Evolutionary conservation across 2,797 vertebrate species (phyloP), one percentile per base, ranked within the genome.

Genomic region (Naso thynnoides): DNA sequence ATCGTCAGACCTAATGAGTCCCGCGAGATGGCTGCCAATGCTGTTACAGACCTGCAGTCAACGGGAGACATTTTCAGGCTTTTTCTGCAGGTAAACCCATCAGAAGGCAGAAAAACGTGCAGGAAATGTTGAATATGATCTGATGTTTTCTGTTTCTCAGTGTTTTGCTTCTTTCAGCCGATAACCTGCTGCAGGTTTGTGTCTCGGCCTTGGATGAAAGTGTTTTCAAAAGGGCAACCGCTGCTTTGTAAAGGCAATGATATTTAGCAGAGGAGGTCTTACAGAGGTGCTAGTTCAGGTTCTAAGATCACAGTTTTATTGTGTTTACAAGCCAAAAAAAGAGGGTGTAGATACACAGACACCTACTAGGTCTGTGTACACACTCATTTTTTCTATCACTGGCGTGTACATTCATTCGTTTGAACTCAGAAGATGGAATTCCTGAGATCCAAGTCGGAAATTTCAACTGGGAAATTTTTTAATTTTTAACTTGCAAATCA

Each of bases 1-100:
- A 88, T 84, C 48, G 55, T 45, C 58, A 31, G 73, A 31, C 76
- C 71, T 85, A 89, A 91, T 88, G 89, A 91, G 84, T 84, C 90
- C 85, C 88, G 16, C 1, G 78, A 84, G 89, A 83, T 14, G 62
- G 55, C 86, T 82, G 86, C 82, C 84, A 77, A 82, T 81, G 78
- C 75, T 81, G 80, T 85, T 86, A 84, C 8, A n/a, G 80, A 81
- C 79, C 83, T 65, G 73, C 54, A 60, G 59, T 68, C 54, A 5
- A 66, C 83, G 42, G 70, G 69, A 55, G 74, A 67, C 64, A 64
- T 77, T 53, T 67, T 62, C 52, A 57, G 29, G 38, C 1, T 39
- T 14, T 54, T 62, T 69, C 70, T 70, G 38, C 66, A 71, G 66
- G 82, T 87, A 62, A 83, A 85, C 24, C 63, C 56, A 70, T 65